phyloP scores from a whole-genome alignment of 2,113 vertebrate species.

The Bubalus kerabau region DNA sequence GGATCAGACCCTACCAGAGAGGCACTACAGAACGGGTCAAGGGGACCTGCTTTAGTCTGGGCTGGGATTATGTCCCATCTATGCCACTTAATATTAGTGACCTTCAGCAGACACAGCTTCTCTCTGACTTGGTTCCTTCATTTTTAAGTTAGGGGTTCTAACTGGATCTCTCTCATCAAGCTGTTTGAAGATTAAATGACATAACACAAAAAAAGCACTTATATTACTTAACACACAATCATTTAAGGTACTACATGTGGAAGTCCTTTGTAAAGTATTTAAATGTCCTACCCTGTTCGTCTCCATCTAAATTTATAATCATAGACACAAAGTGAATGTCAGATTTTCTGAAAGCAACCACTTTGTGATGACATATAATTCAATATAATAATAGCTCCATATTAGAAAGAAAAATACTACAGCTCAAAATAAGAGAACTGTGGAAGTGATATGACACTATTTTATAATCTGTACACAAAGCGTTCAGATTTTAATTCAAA shows the following conservation, averaged over 20 bases:
- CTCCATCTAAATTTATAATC: slow-evolving; percentile 16
- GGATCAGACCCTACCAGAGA: neutral
- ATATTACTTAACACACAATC: neutral
- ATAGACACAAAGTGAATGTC: slow-evolving; percentile 6
- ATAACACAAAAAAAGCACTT: neutral
- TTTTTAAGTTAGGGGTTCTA: neutral
- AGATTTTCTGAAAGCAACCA: neutral
- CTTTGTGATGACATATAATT: neutral
- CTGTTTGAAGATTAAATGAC: neutral
- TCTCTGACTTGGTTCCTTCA: neutral
- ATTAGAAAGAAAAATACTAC: neutral
- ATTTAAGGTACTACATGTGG: neutral
- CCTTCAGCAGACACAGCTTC: neutral
- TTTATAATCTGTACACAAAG: neutral
- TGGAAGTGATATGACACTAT: neutral
- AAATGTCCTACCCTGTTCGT: neutral
- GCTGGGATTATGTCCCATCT: neutral
- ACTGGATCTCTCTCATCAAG: neutral
- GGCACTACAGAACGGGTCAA: too few relatives aligned
- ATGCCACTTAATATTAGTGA: neutral
- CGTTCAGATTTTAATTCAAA: slow-evolving; percentile 45
- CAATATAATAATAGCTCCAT: neutral
- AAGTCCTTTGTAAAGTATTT: slow-evolving; percentile 6
- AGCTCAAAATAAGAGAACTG: neutral
- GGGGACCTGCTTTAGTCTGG: neutral